These are phyloP conservation scores for Sylvilagus bachmani DNA, from an alignment of 2,113 vertebrate species.

Conservation along the genomic window DNA sequence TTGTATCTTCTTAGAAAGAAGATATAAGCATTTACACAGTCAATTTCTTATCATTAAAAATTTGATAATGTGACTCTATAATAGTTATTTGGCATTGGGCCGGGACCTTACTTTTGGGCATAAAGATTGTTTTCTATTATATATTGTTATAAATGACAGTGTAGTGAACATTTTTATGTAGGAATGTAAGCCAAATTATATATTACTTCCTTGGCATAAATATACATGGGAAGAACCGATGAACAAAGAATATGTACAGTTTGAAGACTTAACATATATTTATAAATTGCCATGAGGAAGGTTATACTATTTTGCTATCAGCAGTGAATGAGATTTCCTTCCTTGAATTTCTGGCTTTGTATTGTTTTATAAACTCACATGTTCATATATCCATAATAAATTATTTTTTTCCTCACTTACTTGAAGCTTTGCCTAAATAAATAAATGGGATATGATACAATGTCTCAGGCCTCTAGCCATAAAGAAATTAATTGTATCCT, in stretches of 20 bases:
- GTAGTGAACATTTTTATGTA: constrained; percentile 8
- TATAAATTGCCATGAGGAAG: not conserved
- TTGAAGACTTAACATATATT: constrained; percentile 12
- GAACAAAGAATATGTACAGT: not conserved
- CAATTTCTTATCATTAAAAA: constrained; percentile 47
- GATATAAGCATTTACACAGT: not conserved
- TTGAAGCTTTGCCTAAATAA: constrained; percentile 36
- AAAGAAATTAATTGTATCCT: constrained; percentile 62
- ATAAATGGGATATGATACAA: constrained; percentile 1
- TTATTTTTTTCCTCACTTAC: constrained; percentile 40
- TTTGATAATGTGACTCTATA: not conserved
- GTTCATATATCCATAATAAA: constrained; percentile 26
- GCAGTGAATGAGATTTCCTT: constrained; percentile 37
- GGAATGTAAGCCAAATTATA: not conserved
- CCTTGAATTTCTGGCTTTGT: constrained; percentile 42
- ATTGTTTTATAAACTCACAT: constrained; percentile 60
- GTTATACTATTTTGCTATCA: not conserved
- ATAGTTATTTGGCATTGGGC: not conserved
- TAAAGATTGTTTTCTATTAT: constrained; percentile 31
- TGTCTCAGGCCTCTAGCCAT: constrained; percentile 48
- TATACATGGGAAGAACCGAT: not conserved
- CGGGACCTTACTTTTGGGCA: not conserved
- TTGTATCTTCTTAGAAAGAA: not conserved
- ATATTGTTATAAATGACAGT: constrained; percentile 15
- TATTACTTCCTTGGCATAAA: constrained; percentile 45